phyloP scores from a whole-genome alignment of 1,140 invertebrate genomes.

The Popillia japonica region DNA sequence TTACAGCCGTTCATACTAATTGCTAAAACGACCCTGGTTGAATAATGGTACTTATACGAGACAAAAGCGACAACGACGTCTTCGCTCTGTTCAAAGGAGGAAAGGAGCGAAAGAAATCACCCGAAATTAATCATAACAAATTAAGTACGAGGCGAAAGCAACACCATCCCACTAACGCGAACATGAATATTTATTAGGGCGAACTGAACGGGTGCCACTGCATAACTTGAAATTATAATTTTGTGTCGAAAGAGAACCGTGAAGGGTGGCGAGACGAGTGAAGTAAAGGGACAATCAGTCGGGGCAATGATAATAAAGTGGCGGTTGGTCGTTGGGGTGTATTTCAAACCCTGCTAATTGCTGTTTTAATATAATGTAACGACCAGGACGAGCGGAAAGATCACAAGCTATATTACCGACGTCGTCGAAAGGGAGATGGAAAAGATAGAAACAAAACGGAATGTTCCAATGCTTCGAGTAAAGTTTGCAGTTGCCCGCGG shows the following conservation, averaged over 20 bases:
- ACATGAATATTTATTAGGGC: constrained; percentile 35
- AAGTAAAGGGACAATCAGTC: constrained; percentile 31
- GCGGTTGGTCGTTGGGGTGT: constrained; percentile 22
- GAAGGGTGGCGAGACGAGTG: background rate
- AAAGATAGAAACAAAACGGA: background rate
- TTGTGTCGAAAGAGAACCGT: constrained; percentile 12
- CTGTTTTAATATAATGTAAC: constrained; percentile 39
- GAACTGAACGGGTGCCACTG: constrained; percentile 16
- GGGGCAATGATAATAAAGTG: constrained; percentile 37
- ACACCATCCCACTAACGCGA: constrained; percentile 12
- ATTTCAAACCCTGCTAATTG: constrained; percentile 34
- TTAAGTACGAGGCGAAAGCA: constrained; percentile 26
- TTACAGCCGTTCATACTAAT: background rate
- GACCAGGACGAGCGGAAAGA: constrained; percentile 19
- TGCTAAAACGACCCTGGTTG: background rate
- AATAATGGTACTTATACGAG: constrained; percentile 25
- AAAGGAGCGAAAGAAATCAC: constrained; percentile 25
- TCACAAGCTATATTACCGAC: background rate
- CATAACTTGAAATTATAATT: constrained; percentile 39
- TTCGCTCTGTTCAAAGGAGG: background rate
- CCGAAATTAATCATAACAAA: constrained; percentile 38
- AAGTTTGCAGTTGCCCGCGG: too few species aligned
- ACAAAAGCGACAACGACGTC: background rate
- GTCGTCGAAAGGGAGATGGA: background rate
- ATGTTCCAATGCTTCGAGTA: too few species aligned